Evolutionary conservation across 2,113 vertebrate species (phyloP).

Genomic region (Crypturellus undulatus): DNA sequence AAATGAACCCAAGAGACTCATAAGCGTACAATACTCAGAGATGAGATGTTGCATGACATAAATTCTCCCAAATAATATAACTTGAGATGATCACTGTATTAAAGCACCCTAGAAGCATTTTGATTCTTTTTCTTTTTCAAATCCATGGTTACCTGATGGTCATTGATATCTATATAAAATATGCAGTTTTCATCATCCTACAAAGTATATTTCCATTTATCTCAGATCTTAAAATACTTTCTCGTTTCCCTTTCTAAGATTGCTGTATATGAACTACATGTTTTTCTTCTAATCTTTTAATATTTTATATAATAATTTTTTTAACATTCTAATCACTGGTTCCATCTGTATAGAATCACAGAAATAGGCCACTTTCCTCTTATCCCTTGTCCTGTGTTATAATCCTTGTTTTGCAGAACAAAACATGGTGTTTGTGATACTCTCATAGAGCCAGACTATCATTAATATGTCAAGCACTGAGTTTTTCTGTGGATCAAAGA

Average conservation of each 20-base stretch:
- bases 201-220: neutral
- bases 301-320: neutral
- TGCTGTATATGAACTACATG: neutral
- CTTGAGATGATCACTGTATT: neutral
- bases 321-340: neutral
- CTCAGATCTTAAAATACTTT: neutral
- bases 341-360: neutral
- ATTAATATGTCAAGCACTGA: neutral
- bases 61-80: neutral
- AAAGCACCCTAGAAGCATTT: neutral
- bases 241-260: neutral
- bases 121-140: neutral
- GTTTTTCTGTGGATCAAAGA: neutral
- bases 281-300: neutral
- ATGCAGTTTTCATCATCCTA: neutral
- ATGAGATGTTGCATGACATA: neutral
- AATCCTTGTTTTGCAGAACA: accelerated
- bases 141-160: neutral
- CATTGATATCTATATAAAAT: neutral
- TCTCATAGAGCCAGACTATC: neutral
- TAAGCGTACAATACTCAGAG: neutral
- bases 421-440: neutral
- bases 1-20: neutral
- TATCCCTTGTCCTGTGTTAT: neutral
- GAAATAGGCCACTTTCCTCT: neutral